Conservation (phyloP, 1,140 invertebrate genomes). For the Drosophila seguyi region DNA sequence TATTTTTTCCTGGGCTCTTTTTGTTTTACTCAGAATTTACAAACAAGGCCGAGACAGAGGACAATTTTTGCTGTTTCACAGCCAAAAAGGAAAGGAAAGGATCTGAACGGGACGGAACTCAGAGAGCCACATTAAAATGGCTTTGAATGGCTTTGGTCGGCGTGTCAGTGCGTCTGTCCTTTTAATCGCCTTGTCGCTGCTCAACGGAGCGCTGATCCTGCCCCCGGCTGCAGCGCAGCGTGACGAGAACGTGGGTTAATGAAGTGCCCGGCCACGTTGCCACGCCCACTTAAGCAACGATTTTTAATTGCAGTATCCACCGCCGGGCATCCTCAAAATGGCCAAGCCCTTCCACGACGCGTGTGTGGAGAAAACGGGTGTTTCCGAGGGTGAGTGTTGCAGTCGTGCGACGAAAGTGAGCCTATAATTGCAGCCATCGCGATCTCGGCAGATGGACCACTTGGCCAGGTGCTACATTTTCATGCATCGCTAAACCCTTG, state of each 20-base stretch:
- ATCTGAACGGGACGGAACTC: conserved; percentile 18
- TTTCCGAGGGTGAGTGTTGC: conserved; percentile 72
- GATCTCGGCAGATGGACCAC: not conserved
- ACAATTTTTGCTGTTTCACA: conserved; percentile 61
- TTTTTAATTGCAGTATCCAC: conserved; percentile 83
- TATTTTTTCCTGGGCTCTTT: conserved; percentile 37
- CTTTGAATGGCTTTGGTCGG: conserved; percentile 79
- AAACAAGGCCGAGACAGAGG: conserved; percentile 67
- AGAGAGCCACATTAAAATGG: conserved; percentile 75
- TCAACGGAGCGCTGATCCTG: conserved; percentile 67
- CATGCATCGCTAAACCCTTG: not conserved
- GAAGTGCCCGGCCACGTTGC: conserved; percentile 46
- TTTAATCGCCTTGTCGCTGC: conserved; percentile 82
- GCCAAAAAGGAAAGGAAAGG: conserved; percentile 16
- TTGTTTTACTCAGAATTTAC: conserved; percentile 60
- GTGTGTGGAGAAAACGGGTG: conserved; percentile 80
- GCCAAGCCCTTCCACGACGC: conserved; percentile 77
- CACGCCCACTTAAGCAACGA: conserved; percentile 64
- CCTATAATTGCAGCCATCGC: conserved; percentile 27
- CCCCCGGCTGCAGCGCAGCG: conserved; percentile 71
- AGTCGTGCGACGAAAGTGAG: conserved; percentile 6
- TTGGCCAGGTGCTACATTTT: conserved; percentile 11
- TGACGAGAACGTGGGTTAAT: conserved; percentile 79
- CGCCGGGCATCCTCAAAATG: conserved; percentile 76
- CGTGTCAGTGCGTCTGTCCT: conserved; percentile 67